Conservation (phyloP, 2,888 invertebrate species). For the Drosophila paranaensis region DNA sequence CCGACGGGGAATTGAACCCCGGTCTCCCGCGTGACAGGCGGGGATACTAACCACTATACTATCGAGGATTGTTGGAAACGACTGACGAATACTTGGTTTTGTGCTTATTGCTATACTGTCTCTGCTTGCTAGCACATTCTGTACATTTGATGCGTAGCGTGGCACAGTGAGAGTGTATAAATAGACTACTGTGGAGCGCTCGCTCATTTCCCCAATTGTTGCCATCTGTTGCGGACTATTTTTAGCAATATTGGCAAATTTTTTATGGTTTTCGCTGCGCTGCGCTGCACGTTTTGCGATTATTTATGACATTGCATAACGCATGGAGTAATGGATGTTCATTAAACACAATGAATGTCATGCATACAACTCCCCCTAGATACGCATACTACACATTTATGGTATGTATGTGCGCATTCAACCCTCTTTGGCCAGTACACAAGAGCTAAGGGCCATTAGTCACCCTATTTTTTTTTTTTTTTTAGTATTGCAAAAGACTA, state of each 20-base stretch:
- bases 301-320: conserved; percentile 76
- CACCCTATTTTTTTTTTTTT: conserved; percentile 56
- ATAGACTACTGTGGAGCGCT: conserved; percentile 30
- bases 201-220: conserved; percentile 56
- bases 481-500: conserved; percentile 62
- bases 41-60: conserved; percentile 84
- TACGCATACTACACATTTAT: conserved; percentile 12
- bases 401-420: conserved; percentile 26
- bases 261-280: conserved; percentile 74
- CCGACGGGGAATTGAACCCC: conserved; percentile 84
- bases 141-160: not conserved
- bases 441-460: conserved; percentile 45
- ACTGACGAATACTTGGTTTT: conserved; percentile 33
- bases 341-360: conserved; percentile 81
- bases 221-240: conserved; percentile 76
- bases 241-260: conserved; percentile 79
- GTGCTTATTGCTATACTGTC: not conserved
- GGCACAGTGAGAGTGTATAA: conserved; percentile 17
- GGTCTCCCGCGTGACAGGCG: conserved; percentile 84
- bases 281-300: conserved; percentile 72
- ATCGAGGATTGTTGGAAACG: conserved; percentile 71
- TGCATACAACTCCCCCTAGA: conserved; percentile 57
- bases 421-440: conserved; percentile 50
- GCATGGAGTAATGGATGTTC: conserved; percentile 76
- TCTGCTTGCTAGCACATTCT: not conserved